Base-by-base conservation (phyloP, 2,888 invertebrate genomes). In the Lochmaea capreae region DNA sequence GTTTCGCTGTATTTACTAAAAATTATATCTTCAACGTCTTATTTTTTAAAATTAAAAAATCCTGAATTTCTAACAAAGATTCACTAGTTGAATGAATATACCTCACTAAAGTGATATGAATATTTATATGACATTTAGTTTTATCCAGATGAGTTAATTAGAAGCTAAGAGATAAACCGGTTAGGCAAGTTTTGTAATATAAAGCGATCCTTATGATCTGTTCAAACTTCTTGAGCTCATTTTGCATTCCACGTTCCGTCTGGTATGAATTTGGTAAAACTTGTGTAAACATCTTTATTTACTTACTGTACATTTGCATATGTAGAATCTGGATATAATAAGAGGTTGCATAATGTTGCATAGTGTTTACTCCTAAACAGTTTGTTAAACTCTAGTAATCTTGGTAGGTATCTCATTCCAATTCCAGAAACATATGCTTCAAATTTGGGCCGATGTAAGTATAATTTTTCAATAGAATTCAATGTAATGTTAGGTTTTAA, bases 281-380 rank as follows among this genome's bases (percentile, higher is more conserved):
- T 49, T 49, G 49, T 49, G n/a, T 49, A 12, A 49, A 49, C 49
- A n/a, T 49, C 49, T 49, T n/a, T 49, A 49, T 49, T 49, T 49
- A 49, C n/a, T n/a, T n/a, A 49, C 5, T 49, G n/a, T n/a, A 49
- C 49, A n/a, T 49, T 14, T 49, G 49, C n/a, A 49, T 49, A n/a
- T 49, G 49, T 49, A n/a, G n/a, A 6, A 14, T n/a, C 49, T 49
- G 12, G n/a, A 49, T 49, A 49, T 49, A 49, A 49, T 49, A n/a
- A 49, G 49, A 49, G 14, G n/a, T 49, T 49, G 49, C 49, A 49
- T 49, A 46, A 46, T 46, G 46, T 46, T 46, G 46, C 46, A 46
- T 46, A n/a, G 5, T 49, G 5, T 49, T 49, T 16, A 49, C 49
- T 46, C 14, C 12, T 6, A 3, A 46, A 46, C 11, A 12, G 11